Evolutionary conservation across 2,888 invertebrate species (phyloP), one percentile per base, ranked within the genome.

Genomic region (Ormia ochracea): DNA sequence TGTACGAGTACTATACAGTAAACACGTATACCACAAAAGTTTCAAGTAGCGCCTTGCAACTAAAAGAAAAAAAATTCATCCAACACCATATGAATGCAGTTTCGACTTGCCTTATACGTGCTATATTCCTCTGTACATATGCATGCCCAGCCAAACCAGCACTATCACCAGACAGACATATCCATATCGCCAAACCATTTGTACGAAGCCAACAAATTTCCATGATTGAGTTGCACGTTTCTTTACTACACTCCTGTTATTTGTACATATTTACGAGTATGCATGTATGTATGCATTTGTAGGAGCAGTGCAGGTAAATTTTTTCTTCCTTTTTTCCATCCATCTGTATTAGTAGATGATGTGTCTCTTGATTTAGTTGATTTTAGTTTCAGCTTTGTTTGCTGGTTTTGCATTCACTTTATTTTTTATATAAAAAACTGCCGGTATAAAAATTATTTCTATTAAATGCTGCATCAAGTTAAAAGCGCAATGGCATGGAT

Each of bases 191-290:
- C 48, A 74, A n/a, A 50, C 48, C 65, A 58, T 74, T 74, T 65
- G 58, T 74, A 76, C n/a, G 21, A 12, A 61, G 28, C 63, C 61
- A 76, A 63, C 76, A 63, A 76, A 76, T 80, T 76, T 75, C 66
- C 72, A 72, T 66, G 75, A 76, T 80, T 80, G 66, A 76, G 80
- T 80, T 80, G 75, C 66, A 80, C 66, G 72, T 76, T 80, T 80
- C 70, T 76, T 80, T 80, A 76, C 70, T 72, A 58, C 66, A 74
- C 65, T 74, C 66, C 74, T 66, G 48, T 66, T 78, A 59, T 77
- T 73, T 78, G 48, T 45, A 31, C 45, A 10, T 58, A 33, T 28
- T 68, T 28, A 54, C n/a, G 65, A 45, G 23, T 33, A 54, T 38
- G 45, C 19, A 21, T 59, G 69, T 54, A 54, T 3, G 12, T 28